Conservation (phyloP, 2,888 invertebrate species). For the Colletes collaris region DNA sequence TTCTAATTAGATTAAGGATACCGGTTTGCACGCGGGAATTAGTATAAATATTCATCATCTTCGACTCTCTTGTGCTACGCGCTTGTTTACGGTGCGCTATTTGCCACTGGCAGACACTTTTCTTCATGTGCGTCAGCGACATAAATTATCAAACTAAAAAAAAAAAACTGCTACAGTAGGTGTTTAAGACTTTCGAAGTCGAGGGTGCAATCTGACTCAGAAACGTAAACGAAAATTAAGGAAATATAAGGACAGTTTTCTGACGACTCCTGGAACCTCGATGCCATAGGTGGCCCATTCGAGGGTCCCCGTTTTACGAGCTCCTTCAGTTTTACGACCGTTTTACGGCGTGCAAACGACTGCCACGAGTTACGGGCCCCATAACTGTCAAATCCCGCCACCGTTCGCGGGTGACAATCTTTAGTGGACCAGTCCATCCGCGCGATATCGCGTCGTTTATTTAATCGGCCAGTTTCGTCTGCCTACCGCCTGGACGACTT, state of each 20-base stretch:
- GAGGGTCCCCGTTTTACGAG: slow-evolving; percentile 74
- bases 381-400: slow-evolving; percentile 81
- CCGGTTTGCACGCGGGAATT: background rate
- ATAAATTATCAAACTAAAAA: too few species aligned
- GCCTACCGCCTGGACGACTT: background rate
- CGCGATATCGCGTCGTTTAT: slow-evolving; percentile 69
- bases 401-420: slow-evolving; percentile 78
- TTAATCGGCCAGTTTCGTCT: slow-evolving; percentile 63
- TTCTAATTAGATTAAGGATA: slow-evolving; percentile 26
- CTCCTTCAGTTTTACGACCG: slow-evolving; percentile 78
- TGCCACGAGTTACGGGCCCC: slow-evolving; percentile 79
- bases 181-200: too few species aligned
- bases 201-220: too few species aligned
- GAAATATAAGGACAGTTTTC: slow-evolving; percentile 33
- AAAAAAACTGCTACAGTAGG: too few species aligned
- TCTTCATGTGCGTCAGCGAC: too few species aligned
- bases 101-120: background rate
- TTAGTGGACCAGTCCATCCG: slow-evolving; percentile 71
- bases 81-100: background rate
- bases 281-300: slow-evolving; percentile 34
- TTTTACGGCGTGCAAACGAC: slow-evolving; percentile 79
- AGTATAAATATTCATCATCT: slow-evolving; percentile 26
- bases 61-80: background rate
- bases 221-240: too few species aligned
- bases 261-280: slow-evolving; percentile 1